Base-by-base conservation (phyloP, 2,113 vertebrate genomes). In the Poecile atricapillus region DNA sequence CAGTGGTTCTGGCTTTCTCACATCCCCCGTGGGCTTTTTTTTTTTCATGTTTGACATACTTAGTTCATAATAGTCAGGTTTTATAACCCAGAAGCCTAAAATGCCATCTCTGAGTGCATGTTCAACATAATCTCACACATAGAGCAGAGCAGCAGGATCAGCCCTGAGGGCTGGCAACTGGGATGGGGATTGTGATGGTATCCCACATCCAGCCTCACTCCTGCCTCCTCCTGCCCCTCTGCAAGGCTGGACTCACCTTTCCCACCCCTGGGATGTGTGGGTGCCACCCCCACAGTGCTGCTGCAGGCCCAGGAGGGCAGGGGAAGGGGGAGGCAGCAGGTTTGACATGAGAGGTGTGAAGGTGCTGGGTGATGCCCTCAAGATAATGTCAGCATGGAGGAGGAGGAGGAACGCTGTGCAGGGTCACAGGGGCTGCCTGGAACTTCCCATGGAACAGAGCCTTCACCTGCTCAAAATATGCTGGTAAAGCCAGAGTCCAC, bases 151-250 rank as follows among this genome's bases (percentile, higher is more conserved):
- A 50, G 46, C 43, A n/a, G 69, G 33, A 55, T 17, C 50, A 41
- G 49, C 35, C 37, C 81, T 3, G 10, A 77, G 73, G 49, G 58
- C 15, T 0, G 1, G 18, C 0, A 0, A 0, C 0, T 15, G 15
- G 44, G 2, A 27, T 35, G 35, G 23, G 27, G 33, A 30, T 53
- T 30, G 21, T 37, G 30, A 50, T 1, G 7, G 4, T 87, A n/a
- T 11, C 64, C 65, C 9, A 0, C 25, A 59, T 9, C 23, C 78
- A 75, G 65, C 39, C 52, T 41, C 4, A 1, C n/a, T 91, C 53
- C 37, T 31, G 62, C 47, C 20, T 43, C 50, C 37, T 93, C 49
- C 60, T 49, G 31, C 59, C 31, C 21, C n/a, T 65, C 37, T 2
- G 2, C 31, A 22, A 30, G 4, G 1, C 62, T 19, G 27, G 82